Conservation (phyloP, 1,140 invertebrate species). For the Trypoxylus dichotomus region DNA sequence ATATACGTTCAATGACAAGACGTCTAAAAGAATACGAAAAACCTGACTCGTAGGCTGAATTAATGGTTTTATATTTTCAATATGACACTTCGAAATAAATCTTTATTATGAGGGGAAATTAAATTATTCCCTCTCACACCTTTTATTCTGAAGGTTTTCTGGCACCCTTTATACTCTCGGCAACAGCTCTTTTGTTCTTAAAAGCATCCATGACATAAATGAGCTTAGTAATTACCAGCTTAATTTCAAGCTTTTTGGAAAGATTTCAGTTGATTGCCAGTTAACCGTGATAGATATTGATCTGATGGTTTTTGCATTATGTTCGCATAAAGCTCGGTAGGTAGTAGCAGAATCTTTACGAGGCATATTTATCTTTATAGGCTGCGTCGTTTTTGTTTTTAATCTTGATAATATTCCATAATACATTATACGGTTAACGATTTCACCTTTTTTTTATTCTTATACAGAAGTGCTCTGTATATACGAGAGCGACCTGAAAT, state of each 20-base stretch:
- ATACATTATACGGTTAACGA: too few species aligned
- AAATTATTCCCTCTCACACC: background rate
- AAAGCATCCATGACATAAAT: background rate
- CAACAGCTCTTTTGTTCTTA: background rate
- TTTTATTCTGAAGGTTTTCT: background rate
- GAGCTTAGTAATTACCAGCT: background rate
- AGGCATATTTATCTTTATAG: too few species aligned
- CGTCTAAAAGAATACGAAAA: background rate
- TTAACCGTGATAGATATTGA: background rate
- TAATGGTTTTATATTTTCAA: slow-evolving; percentile 19
- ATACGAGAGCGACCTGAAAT: too few species aligned
- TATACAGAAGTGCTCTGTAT: too few species aligned
- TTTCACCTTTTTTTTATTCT: too few species aligned
- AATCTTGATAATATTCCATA: too few species aligned
- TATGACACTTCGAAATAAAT: background rate
- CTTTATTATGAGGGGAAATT: slow-evolving; percentile 12
- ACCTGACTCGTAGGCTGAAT: background rate
- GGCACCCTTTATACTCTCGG: background rate
- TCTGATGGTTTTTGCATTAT: background rate
- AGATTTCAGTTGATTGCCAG: too few species aligned
- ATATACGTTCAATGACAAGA: background rate
- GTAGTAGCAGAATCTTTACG: too few species aligned
- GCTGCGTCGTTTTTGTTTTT: too few species aligned
- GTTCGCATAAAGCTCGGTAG: too few species aligned
- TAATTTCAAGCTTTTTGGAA: background rate